These are phyloP conservation scores for Prionailurus viverrinus DNA, from an alignment of 2,113 vertebrate genomes.

Conservation along the genomic window DNA sequence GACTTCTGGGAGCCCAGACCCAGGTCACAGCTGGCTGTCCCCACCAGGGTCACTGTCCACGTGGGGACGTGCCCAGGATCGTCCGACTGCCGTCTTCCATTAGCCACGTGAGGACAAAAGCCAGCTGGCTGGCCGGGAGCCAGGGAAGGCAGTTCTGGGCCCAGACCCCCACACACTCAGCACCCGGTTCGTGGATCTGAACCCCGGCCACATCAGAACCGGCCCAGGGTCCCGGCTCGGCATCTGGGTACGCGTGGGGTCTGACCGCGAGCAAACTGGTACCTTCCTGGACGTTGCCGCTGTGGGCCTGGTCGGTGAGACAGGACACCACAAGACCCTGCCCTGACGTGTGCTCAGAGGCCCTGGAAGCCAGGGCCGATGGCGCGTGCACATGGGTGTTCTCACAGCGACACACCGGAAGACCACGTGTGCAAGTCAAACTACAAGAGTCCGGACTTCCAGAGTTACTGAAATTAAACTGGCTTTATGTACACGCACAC, in stretches of 20 bases:
- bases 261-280: neutral
- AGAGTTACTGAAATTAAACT: neutral
- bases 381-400: too few relatives aligned
- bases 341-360: neutral
- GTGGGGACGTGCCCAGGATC: neutral
- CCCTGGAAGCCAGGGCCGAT: neutral
- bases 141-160: neutral
- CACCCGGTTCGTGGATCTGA: accelerated
- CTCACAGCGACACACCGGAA: neutral
- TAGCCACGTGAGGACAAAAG: neutral
- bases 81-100: accelerated
- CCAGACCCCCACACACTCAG: neutral
- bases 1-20: neutral
- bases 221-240: neutral
- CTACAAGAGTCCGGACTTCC: neutral
- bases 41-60: neutral
- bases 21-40: neutral
- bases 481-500: neutral
- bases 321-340: too few relatives aligned
- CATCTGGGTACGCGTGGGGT: too few relatives aligned
- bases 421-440: accelerated
- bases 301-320: too few relatives aligned
- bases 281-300: neutral
- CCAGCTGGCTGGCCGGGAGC: neutral
- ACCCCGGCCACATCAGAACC: neutral